These are phyloP conservation scores for Petrocephalus microphthalmus DNA, from an alignment of 2,113 vertebrate genomes.

Conservation along the genomic window DNA sequence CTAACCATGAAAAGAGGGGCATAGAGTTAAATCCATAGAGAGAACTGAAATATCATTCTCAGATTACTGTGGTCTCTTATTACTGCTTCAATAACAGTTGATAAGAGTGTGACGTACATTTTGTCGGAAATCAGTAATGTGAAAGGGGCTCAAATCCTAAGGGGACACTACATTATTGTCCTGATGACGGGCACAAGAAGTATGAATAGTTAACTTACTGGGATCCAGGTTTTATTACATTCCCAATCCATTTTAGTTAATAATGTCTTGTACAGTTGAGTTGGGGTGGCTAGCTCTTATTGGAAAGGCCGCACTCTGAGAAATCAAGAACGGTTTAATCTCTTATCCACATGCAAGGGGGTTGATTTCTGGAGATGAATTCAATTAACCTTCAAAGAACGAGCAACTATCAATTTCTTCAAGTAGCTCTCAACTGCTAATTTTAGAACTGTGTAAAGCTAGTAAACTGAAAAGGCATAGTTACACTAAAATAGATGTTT, in stretches of 20 bases:
- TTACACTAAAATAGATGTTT: too few relatives aligned
- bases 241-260: too few relatives aligned
- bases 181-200: not conserved
- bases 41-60: not conserved
- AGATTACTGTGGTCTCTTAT: not conserved
- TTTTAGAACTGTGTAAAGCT: too few relatives aligned
- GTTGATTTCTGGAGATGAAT: not conserved
- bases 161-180: not conserved
- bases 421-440: not conserved
- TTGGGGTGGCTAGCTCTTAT: too few relatives aligned
- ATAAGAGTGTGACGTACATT: not conserved
- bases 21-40: not conserved
- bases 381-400: not conserved
- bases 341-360: not conserved
- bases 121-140: not conserved
- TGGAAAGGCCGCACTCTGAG: not conserved
- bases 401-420: not conserved
- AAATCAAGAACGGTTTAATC: not conserved
- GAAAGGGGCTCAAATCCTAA: not conserved
- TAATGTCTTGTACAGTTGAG: not conserved
- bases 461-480: too few relatives aligned
- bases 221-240: not conserved
- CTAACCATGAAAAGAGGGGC: not conserved
- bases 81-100: not conserved
- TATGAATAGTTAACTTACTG: not conserved